Percentiles rank a stretch among this genome's conserved stretches.
phyloP scores from a whole-genome alignment of 2,113 vertebrate genomes.

The Oenanthe melanoleuca region DNA sequence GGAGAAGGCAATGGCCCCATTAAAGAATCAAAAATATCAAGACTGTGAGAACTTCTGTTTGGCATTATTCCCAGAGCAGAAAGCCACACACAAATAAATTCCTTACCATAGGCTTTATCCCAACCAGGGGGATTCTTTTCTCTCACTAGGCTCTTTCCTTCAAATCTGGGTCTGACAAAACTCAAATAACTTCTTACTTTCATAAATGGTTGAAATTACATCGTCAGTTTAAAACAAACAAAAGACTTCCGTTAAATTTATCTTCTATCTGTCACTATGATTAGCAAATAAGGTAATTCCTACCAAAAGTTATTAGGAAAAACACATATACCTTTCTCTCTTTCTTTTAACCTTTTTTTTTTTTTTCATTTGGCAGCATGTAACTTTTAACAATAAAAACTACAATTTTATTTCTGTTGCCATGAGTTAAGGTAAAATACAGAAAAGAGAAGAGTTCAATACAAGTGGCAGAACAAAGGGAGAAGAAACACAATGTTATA shows the following conservation, averaged over 20 bases:
- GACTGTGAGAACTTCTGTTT: slow-evolving; percentile 75
- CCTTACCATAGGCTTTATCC: slow-evolving; percentile 56
- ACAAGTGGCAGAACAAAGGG: not conserved
- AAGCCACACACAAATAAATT: slow-evolving; percentile 71
- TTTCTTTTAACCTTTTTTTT: not conserved
- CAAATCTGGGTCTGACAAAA: slow-evolving; percentile 43
- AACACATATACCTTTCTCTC: not conserved
- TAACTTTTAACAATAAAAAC: not conserved
- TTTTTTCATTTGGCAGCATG: not conserved
- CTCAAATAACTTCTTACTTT: slow-evolving; percentile 3
- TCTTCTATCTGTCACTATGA: not conserved
- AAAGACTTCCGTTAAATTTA: not conserved
- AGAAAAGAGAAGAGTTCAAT: not conserved
- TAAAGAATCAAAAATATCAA: slow-evolving; percentile 60
- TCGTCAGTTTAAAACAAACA: slow-evolving; percentile 1
- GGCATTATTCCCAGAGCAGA: slow-evolving; percentile 69
- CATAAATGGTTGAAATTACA: not conserved
- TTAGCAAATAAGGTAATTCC: not conserved
- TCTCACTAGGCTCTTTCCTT: slow-evolving; percentile 42
- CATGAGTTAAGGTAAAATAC: not conserved
- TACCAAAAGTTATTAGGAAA: not conserved
- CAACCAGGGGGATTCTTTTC: slow-evolving; percentile 26
- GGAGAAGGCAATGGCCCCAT: slow-evolving; percentile 23
- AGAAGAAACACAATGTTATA: not conserved
- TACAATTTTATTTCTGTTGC: not conserved